phyloP scores from a whole-genome alignment of 2,888 invertebrate species.

The Ormyrus nitidulus region DNA sequence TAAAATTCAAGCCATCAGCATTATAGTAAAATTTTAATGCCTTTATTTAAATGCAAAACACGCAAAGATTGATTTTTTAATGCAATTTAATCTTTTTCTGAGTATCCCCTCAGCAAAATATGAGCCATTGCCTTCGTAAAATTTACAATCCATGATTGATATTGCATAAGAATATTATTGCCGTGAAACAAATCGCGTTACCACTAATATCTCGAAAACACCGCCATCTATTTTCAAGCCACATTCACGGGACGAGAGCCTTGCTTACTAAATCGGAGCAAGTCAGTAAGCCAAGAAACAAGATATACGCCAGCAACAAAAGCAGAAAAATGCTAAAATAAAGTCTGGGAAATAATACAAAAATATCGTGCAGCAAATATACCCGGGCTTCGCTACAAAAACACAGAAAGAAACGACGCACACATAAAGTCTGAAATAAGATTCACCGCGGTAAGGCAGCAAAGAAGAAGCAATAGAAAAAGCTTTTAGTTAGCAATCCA shows the following conservation, averaged over 20 bases:
- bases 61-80: too few relatives aligned
- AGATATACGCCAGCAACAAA: background rate
- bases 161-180: too few relatives aligned
- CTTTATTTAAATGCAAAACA: too few relatives aligned
- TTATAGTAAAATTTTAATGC: too few relatives aligned
- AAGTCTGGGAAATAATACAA: conserved; percentile 14
- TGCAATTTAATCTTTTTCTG: too few relatives aligned
- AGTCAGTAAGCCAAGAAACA: background rate
- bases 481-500: conserved; percentile 35
- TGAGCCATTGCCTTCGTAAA: too few relatives aligned
- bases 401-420: background rate
- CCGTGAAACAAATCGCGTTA: too few relatives aligned
- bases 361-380: conserved; percentile 18
- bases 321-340: background rate
- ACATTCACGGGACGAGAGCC: background rate
- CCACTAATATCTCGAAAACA: too few relatives aligned
- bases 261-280: conserved; percentile 18
- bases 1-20: too few relatives aligned
- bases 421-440: conserved; percentile 21
- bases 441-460: background rate
- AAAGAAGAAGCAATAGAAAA: background rate
- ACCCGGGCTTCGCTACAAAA: background rate
- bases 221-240: too few relatives aligned
- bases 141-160: too few relatives aligned
- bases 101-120: too few relatives aligned